Conservation (phyloP, 2,797 vertebrate species). For the Enteromius afrohamiltoni region DNA sequence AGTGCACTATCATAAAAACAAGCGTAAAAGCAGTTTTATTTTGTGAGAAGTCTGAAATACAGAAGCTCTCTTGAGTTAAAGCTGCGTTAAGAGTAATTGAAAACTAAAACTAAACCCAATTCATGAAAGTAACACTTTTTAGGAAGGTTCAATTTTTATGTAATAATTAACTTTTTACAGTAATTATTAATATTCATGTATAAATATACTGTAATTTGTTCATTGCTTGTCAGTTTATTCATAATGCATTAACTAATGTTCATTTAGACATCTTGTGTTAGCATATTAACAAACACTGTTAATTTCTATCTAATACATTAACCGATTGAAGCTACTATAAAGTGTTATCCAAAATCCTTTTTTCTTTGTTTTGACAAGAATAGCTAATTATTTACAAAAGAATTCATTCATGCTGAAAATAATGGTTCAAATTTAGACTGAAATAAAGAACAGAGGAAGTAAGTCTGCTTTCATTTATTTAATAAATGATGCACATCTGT, state of each 20-base stretch:
- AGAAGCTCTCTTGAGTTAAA: not conserved
- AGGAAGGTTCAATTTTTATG: no score
- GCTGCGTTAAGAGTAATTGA: not conserved
- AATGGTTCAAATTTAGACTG: not conserved
- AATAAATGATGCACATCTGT: slow-evolving; percentile 9
- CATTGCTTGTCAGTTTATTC: not conserved
- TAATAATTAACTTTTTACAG: no score
- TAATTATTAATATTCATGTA: not conserved
- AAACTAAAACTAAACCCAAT: not conserved
- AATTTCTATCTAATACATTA: not conserved
- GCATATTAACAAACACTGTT: no score
- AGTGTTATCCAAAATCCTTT: not conserved
- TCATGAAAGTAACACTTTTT: not conserved
- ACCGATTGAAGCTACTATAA: not conserved
- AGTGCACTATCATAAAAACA: not conserved
- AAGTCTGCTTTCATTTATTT: slow-evolving; percentile 42
- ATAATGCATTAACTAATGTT: not conserved
- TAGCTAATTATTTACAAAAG: not conserved
- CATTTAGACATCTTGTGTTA: not conserved
- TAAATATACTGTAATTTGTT: not conserved
- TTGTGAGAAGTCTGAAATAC: slow-evolving; percentile 50
- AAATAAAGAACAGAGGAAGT: slow-evolving; percentile 38
- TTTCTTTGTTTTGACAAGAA: not conserved
- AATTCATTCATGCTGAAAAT: not conserved
- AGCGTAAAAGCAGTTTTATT: slow-evolving; percentile 28